Conservation (phyloP, 2,113 vertebrate genomes). For the Laticauda colubrina region DNA sequence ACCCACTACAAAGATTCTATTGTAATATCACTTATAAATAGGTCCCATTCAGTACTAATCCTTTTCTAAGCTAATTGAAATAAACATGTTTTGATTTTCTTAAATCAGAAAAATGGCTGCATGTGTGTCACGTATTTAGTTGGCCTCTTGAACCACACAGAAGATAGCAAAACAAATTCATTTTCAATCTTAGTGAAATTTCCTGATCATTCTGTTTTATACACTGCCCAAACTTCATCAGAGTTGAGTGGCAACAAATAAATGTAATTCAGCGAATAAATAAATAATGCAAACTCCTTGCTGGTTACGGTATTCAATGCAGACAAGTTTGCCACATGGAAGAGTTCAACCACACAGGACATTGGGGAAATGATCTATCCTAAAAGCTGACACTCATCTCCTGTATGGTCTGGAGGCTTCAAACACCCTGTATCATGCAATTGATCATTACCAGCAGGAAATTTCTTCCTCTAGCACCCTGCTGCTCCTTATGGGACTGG, state of each 20-base stretch:
- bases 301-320: slow-evolving; percentile 27
- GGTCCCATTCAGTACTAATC: neutral
- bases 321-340: slow-evolving; percentile 51
- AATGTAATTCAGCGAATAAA: neutral
- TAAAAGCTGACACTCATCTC: slow-evolving; percentile 41
- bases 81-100: neutral
- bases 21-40: neutral
- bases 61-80: neutral
- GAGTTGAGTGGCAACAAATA: neutral
- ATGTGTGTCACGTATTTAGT: neutral
- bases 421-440: slow-evolving; percentile 6
- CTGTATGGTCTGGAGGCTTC: slow-evolving; percentile 45
- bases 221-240: neutral
- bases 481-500: neutral
- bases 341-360: slow-evolving; percentile 27
- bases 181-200: slow-evolving; percentile 59
- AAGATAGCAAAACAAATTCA: slow-evolving; percentile 48
- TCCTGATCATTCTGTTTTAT: neutral
- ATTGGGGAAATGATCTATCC: slow-evolving; percentile 28
- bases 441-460: slow-evolving; percentile 51
- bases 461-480: neutral
- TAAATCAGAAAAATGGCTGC: neutral
- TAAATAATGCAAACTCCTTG: slow-evolving; percentile 28
- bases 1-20: too few species aligned
- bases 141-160: neutral